Evolutionary conservation across 2,888 invertebrate genomes (phyloP), one percentile per base, ranked within the genome.

Genomic region (Dynastes maya): DNA sequence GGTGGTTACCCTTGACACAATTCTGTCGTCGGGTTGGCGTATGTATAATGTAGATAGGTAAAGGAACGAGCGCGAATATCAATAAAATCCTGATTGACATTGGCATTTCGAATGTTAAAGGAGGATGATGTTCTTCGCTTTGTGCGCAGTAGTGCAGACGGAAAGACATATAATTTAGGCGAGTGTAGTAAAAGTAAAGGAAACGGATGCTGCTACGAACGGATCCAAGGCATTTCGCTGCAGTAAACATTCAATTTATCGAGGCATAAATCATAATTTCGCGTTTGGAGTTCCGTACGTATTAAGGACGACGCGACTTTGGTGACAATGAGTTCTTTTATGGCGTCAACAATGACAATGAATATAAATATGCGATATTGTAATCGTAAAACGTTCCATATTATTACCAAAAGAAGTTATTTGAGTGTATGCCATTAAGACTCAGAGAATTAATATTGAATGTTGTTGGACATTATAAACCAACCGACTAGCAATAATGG

Each of bases 1-100:
- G 72, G 29, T 27, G 72, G 32, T 55, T 58, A 72, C 72, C 72
- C 72, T 72, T 72, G 72, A 72, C 72, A 72, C 58, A 58, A 22
- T 72, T 72, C 37, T 6, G 55, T 22, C 22, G 11, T 11, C 9
- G 45, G 45, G 8, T 11, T 8, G 45, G 45, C 8, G 45, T 9
- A 45, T 45, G 37, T 37, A 6, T 53, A 16, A 53, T 4, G 53
- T 16, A 13, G 13, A 16, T 22, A 22, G 22, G 5, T 22, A 22
- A 4, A 55, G 22, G 16, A 16, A 53, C n/a, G 11, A 16, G n/a
- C 53, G 55, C 4, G 16, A 49, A 51, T 27, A 68, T 22, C 68
- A 51, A 68, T 71, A 71, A 71, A 71, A 32, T 58, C 58, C 29
- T 16, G 37, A 55, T 71, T 58, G 40, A 22, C 72, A 72, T 72